Percentiles rank a stretch among this genome's conserved stretches.
Conservation (phyloP, 2,888 invertebrate genomes). For the Neoitamus cyanurus region DNA sequence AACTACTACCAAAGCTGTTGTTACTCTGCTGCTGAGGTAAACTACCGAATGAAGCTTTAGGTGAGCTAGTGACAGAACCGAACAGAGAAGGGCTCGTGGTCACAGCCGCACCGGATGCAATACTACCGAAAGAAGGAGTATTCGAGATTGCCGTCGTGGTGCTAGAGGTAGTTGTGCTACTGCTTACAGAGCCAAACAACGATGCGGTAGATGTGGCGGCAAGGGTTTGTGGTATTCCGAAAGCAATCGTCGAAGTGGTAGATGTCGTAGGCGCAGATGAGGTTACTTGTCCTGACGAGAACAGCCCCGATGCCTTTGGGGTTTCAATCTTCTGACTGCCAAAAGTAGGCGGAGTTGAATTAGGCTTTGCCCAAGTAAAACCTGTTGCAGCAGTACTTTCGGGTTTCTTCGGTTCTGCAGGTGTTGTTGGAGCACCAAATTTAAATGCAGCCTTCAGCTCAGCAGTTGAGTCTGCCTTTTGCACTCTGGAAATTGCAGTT, state of each 20-base stretch:
- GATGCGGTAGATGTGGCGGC: slow-evolving; percentile 50
- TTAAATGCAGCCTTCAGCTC: slow-evolving; percentile 41
- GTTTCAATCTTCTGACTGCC: slow-evolving; percentile 1
- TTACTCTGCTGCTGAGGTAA: slow-evolving; percentile 43
- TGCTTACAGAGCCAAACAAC: slow-evolving; percentile 52
- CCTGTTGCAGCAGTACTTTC: background rate
- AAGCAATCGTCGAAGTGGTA: slow-evolving; percentile 42
- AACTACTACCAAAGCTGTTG: slow-evolving; percentile 12
- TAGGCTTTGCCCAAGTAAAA: slow-evolving; percentile 4
- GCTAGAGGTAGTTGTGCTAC: slow-evolving; percentile 37
- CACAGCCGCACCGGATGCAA: slow-evolving; percentile 39
- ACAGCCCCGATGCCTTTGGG: background rate
- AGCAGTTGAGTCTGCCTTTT: slow-evolving; percentile 44
- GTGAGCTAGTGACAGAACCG: slow-evolving; percentile 32
- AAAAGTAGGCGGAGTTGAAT: slow-evolving; percentile 48
- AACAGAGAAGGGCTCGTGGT: slow-evolving; percentile 27
- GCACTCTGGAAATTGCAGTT: slow-evolving; percentile 36
- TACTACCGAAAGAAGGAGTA: background rate
- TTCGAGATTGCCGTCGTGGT: background rate
- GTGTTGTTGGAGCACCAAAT: slow-evolving; percentile 41
- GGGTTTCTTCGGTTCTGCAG: slow-evolving; percentile 8
- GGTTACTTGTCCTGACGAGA: background rate
- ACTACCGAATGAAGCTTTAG: slow-evolving; percentile 54
- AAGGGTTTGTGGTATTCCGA: slow-evolving; percentile 47
- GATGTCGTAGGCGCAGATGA: slow-evolving; percentile 25